phyloP scores from a whole-genome alignment of 2,113 vertebrate genomes.

The Megaptera novaeangliae region DNA sequence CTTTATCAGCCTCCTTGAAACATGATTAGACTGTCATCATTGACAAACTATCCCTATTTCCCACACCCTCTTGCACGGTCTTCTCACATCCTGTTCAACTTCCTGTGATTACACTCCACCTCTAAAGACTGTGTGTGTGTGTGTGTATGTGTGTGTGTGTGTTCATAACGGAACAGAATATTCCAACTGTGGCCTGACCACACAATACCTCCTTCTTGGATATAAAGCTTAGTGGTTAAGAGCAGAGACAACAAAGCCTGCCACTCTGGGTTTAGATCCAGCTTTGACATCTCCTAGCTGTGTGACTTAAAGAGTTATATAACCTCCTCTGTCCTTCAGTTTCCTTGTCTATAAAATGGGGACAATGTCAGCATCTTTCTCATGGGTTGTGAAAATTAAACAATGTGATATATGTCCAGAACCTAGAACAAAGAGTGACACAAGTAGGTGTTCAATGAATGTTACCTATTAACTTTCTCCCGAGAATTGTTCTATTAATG shows the following conservation, averaged over 20 bases:
- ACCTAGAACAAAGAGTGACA: background rate
- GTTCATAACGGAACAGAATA: background rate
- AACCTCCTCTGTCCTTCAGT: background rate
- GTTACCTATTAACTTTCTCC: background rate
- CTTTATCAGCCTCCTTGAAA: background rate
- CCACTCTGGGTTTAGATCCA: background rate
- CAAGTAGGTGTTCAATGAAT: background rate
- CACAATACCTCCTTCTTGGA: background rate
- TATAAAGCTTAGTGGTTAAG: background rate
- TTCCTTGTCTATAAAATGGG: background rate
- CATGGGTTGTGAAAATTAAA: background rate
- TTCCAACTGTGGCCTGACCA: background rate
- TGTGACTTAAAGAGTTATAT: background rate
- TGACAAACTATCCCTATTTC: background rate
- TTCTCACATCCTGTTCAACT: slow-evolving; percentile 15
- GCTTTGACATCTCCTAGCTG: background rate
- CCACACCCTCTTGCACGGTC: background rate
- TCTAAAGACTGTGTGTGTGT: background rate
- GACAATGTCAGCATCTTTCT: background rate
- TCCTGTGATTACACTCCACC: background rate
- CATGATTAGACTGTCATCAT: background rate
- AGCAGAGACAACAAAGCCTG: background rate
- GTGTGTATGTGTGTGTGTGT: background rate
- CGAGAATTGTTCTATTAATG: background rate
- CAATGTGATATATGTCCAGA: background rate